Base-by-base conservation (phyloP, 2,888 invertebrate genomes). In the Macroteleia sp. region DNA sequence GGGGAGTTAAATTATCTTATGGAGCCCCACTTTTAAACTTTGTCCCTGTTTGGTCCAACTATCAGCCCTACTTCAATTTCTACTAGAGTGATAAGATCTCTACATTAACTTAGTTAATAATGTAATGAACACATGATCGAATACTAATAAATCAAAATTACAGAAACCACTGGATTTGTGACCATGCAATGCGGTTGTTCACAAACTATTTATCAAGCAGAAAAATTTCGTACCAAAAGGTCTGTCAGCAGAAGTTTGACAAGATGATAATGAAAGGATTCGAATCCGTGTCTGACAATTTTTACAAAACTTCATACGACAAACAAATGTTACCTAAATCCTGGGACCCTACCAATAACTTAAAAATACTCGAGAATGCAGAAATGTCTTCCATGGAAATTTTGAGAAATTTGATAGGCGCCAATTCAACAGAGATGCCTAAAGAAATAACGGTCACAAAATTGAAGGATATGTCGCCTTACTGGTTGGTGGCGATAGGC, bases 141-240 rank as follows among this genome's bases (percentile, higher is more conserved):
- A n/a, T n/a, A n/a, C n/a, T n/a, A n/a, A n/a, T n/a, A n/a, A n/a
- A n/a, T n/a, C n/a, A n/a, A n/a, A 22, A 19, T 25, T 30, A 59
- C 10, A 61, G 91, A 52, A 91, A 91, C 75, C 85, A 83, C 0
- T 91, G 89, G 89, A 80, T 81, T 3, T 91, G 91, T 80, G 82
- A 89, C 56, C 74, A 69, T 2, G 25, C 76, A 3, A 85, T 86
- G 75, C 41, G 56, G 16, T 75, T 85, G 3, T 64, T 91, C 4
- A 82, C 85, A 25, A 20, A 69, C 0, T 84, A 87, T 41, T 61
- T 90, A 2, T 71, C 30, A 2, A 25, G 6, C 3, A 73, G 48
- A 1, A 67, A 69, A 8, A 77, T 90, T 3, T 81, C 76, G 41
- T 70, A 80, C 12, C 39, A 79, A 12, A 32, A 12, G 22, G 19